phyloP scores from a whole-genome alignment of 1,140 invertebrate genomes.

The Oryctes rhinoceros region DNA sequence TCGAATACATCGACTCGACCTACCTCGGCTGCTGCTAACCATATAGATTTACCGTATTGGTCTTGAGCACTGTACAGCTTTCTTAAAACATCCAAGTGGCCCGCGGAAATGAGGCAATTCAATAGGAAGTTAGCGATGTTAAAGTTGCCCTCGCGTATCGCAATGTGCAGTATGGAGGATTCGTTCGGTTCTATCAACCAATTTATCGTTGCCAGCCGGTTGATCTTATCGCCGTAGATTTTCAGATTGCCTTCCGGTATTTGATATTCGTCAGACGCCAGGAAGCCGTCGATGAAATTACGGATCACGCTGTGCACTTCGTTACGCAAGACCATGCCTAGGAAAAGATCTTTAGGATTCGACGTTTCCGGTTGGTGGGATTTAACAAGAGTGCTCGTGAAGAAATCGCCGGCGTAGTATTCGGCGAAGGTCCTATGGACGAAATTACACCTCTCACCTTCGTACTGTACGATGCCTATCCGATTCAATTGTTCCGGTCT shows the following conservation, averaged over 20 bases:
- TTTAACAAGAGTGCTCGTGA: not conserved
- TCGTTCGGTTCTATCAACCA: not conserved
- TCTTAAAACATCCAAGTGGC: not conserved
- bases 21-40: not conserved
- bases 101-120: not conserved
- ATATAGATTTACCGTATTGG: not conserved
- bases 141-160: not conserved
- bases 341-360: not conserved
- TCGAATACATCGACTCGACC: not conserved
- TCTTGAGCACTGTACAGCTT: not conserved
- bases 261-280: not conserved
- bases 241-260: not conserved
- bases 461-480: not conserved
- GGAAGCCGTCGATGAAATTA: not conserved
- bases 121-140: not conserved
- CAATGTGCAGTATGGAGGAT: not conserved
- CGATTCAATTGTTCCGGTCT: not conserved
- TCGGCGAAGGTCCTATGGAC: constrained; percentile 10
- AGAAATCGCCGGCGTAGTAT: not conserved
- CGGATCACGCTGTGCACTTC: not conserved
- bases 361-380: not conserved
- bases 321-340: not conserved
- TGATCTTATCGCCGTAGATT: not conserved
- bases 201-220: not conserved
- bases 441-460: not conserved